A percentile compares a stretch with the other conserved stretches of the same genome.
phyloP scores from a whole-genome alignment of 2,888 invertebrate genomes.

The Drosophila buzzatii region DNA sequence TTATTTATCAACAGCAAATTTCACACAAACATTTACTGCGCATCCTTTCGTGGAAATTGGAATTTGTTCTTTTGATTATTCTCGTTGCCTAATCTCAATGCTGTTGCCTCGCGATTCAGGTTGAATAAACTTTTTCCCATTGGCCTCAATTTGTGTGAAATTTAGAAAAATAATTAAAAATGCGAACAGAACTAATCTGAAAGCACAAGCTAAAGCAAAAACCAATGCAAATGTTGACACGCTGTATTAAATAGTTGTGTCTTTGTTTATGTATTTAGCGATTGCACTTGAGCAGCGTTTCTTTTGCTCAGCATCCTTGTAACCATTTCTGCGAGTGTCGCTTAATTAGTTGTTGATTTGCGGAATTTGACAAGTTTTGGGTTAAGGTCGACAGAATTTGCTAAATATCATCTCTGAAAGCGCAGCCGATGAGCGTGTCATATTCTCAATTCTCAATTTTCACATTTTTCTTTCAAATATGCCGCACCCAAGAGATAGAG shows the following conservation, averaged over 20 bases:
- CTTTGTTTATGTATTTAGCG: constrained; percentile 4
- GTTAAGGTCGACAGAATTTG: constrained; percentile 38
- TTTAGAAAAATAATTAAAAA: constrained; percentile 26
- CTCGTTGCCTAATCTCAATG: constrained; percentile 36
- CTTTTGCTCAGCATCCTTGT: constrained; percentile 47
- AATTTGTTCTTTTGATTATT: constrained; percentile 2
- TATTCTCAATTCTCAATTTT: constrained; percentile 44
- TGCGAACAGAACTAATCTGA: constrained; percentile 16
- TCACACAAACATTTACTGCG: constrained; percentile 24
- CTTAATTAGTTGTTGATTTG: constrained; percentile 28
- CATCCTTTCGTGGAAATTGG: constrained; percentile 32
- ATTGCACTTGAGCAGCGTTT: constrained; percentile 21
- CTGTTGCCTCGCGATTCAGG: constrained; percentile 41
- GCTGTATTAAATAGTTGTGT: background rate
- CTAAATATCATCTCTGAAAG: constrained; percentile 2
- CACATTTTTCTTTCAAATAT: constrained; percentile 13
- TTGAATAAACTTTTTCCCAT: constrained; percentile 78
- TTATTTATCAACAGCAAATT: background rate
- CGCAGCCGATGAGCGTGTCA: constrained; percentile 24
- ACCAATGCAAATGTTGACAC: constrained; percentile 16
- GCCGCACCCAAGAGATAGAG: constrained; percentile 5
- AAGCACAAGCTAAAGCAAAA: background rate
- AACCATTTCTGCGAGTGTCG: constrained; percentile 38
- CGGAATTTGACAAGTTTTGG: constrained; percentile 36
- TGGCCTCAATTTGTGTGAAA: constrained; percentile 68